Evolutionary conservation across 2,113 vertebrate genomes (phyloP), one percentile per base, ranked within the genome.

Genomic region (Acinonyx jubatus): DNA sequence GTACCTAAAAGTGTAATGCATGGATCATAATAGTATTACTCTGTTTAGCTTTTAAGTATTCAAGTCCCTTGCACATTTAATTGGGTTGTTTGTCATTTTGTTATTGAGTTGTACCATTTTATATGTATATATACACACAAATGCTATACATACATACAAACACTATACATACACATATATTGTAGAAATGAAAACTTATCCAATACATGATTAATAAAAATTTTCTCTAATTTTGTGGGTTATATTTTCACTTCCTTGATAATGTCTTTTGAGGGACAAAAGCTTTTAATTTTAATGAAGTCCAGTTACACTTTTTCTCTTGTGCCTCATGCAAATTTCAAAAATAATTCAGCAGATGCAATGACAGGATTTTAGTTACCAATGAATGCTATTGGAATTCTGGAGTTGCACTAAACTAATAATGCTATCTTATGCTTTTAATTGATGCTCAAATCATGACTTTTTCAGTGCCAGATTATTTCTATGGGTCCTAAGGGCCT

Each of bases 321-420:
- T 55, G 45, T 90, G 10, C n/a, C 16, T 90, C 45, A 76, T 66
- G 45, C 55, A 90, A 21, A 90, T 83, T 90, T 76, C 79, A 76
- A 90, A 89, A 95, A 66, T 55, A 95, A 65, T 66, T 95, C 27
- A 90, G 45, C 55, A 90, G 68, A 83, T 82, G 7, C 61, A 85
- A 69, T 57, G 48, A 68, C 13, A 94, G 25, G 82, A 73, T 16
- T 50, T 83, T 76, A 66, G 31, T 91, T 95, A 69, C 61, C 38
- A 79, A 14, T 61, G 63, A 79, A 10, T 61, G 63, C 9, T 95
- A 33, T 18, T 79, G 38, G 31, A 85, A 95, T 91, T 79, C 71
- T 95, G 48, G 85, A 68, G 71, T 69, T 61, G 71, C 71, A 79
- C 18, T 38, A 33, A 85, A 94, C 52, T 89, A 82, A 69, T 78